Percentiles rank a stretch among this genome's conserved stretches.
Evolutionary conservation across 2,797 vertebrate species (phyloP).

Genomic region (Micromesistius poutassou): DNA sequence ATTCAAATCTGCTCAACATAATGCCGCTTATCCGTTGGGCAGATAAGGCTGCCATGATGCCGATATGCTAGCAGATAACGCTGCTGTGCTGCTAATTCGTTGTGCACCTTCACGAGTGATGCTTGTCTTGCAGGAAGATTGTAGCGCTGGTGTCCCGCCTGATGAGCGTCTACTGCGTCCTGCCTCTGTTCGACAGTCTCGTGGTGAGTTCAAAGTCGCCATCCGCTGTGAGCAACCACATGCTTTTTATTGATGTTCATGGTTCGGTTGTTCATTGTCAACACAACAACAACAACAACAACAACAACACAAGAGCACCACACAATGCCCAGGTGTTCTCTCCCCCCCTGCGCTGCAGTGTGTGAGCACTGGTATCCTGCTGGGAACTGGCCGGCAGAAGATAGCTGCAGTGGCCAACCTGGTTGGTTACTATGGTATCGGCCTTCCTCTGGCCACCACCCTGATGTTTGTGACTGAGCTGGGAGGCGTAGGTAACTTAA

Average conservation of each 20-base stretch:
- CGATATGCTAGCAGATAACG: too few species aligned
- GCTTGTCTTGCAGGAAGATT: slow-evolving; percentile 72
- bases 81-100: too few species aligned
- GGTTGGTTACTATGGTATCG: slow-evolving; percentile 82
- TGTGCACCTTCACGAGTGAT: neutral
- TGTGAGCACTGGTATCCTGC: slow-evolving; percentile 81
- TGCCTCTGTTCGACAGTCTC: slow-evolving; percentile 82
- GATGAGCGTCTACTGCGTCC: slow-evolving; percentile 75
- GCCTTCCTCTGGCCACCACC: slow-evolving; percentile 77
- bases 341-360: slow-evolving; percentile 60
- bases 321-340: slow-evolving; percentile 1
- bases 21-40: too few species aligned
- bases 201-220: slow-evolving; percentile 65
- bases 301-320: too few species aligned
- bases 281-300: too few species aligned
- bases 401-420: slow-evolving; percentile 85
- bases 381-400: slow-evolving; percentile 88
- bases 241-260: neutral
- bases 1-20: too few species aligned
- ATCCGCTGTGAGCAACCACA: neutral
- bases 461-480: slow-evolving; percentile 83
- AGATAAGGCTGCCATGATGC: too few species aligned
- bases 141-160: slow-evolving; percentile 76
- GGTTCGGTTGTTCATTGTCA: neutral
- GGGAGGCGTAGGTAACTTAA: slow-evolving; percentile 77